Conservation (phyloP, 2,888 invertebrate species). For the Lottia gigantea region DNA sequence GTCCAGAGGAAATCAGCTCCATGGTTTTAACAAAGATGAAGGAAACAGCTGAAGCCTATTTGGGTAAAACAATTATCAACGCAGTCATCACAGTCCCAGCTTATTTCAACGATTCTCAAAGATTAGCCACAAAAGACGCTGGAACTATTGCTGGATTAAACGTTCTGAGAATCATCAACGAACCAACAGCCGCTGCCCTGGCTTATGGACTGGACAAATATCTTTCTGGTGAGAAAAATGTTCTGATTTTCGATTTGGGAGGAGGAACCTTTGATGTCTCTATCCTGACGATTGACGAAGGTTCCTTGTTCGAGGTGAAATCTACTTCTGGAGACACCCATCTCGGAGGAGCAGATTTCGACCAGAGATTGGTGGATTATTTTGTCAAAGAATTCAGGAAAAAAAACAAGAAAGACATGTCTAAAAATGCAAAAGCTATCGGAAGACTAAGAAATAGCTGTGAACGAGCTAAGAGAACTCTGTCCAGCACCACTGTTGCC, state of each 20-base stretch:
- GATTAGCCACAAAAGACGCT: constrained; percentile 74
- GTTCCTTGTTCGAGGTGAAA: constrained; percentile 80
- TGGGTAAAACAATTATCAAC: constrained; percentile 73
- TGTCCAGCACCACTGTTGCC: constrained; percentile 70
- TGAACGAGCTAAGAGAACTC: constrained; percentile 73
- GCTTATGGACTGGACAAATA: constrained; percentile 70
- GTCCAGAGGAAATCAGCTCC: constrained; percentile 88
- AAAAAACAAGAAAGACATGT: constrained; percentile 76
- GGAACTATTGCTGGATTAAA: constrained; percentile 68
- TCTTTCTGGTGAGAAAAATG: constrained; percentile 67
- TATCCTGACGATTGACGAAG: constrained; percentile 70
- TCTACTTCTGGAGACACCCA: constrained; percentile 85
- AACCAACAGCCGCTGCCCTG: constrained; percentile 68
- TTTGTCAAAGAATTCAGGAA: constrained; percentile 83
- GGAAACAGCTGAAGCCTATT: constrained; percentile 69
- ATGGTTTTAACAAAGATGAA: constrained; percentile 94
- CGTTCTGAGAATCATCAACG: constrained; percentile 75
- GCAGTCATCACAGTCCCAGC: constrained; percentile 66
- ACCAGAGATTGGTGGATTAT: constrained; percentile 85
- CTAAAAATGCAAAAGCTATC: constrained; percentile 79
- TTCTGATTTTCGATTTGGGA: constrained; percentile 74
- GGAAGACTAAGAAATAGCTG: constrained; percentile 91
- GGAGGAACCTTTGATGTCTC: constrained; percentile 77
- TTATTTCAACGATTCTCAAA: constrained; percentile 69
- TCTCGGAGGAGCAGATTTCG: constrained; percentile 79